These are phyloP conservation scores for Pterostichus niger DNA, from an alignment of 2,888 invertebrate species.

Conservation along the genomic window DNA sequence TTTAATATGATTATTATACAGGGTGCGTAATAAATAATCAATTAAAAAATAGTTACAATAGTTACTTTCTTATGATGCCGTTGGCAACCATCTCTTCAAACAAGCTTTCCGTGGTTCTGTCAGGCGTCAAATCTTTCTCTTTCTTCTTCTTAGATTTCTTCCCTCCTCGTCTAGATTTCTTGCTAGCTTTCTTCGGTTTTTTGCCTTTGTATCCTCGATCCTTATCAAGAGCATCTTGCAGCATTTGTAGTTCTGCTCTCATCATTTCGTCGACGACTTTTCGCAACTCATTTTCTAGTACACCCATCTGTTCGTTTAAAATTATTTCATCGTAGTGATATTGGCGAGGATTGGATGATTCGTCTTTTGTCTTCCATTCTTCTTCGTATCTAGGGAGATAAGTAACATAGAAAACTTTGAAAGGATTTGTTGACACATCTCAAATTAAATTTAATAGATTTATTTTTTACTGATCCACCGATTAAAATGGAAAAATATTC, in stretches of 20 bases:
- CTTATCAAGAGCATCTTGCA: slow-evolving; percentile 86
- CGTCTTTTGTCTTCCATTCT: slow-evolving; percentile 91
- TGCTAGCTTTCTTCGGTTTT: slow-evolving; percentile 87
- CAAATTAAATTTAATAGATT: too few relatives aligned
- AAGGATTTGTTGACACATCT: too few relatives aligned
- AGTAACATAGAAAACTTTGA: too few relatives aligned
- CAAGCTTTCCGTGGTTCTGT: slow-evolving; percentile 92
- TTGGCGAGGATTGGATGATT: slow-evolving; percentile 86
- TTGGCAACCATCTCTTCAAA: slow-evolving; percentile 95
- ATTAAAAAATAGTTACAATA: slow-evolving; percentile 70
- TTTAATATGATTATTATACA: too few relatives aligned
- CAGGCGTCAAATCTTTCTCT: slow-evolving; percentile 96
- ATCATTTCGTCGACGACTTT: slow-evolving; percentile 89
- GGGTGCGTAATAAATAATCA: too few relatives aligned
- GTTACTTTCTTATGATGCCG: slow-evolving; percentile 90
- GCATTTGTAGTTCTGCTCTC: slow-evolving; percentile 84
- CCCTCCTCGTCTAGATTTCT: slow-evolving; percentile 87
- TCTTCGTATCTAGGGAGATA: slow-evolving; percentile 82
- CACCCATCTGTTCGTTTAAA: slow-evolving; percentile 88
- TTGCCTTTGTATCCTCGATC: slow-evolving; percentile 87
- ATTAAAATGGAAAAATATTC: too few relatives aligned
- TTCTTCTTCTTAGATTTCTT: slow-evolving; percentile 96
- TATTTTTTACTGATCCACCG: too few relatives aligned
- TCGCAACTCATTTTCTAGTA: slow-evolving; percentile 91
- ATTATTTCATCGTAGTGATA: slow-evolving; percentile 90